These are phyloP conservation scores for Entomyzon cyanotis DNA, from an alignment of 2,113 vertebrate species.

Conservation along the genomic window DNA sequence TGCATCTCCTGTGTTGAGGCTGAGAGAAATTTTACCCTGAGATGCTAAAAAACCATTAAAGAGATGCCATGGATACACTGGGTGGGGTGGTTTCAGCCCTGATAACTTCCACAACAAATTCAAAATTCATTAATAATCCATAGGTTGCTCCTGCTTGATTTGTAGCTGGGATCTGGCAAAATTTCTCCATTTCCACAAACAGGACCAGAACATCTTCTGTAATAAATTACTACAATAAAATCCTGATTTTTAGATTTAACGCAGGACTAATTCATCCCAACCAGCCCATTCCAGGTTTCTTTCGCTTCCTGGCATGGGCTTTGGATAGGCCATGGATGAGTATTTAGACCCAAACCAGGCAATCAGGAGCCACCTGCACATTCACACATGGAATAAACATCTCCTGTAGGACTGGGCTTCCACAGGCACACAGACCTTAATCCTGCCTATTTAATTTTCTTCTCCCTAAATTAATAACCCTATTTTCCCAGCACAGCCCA, in stretches of 20 bases:
- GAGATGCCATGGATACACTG: accelerated
- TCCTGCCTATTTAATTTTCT: not conserved
- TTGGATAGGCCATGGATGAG: not conserved
- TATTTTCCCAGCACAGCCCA: not conserved
- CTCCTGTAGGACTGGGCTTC: no score
- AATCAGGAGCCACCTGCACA: not conserved
- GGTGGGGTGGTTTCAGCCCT: not conserved
- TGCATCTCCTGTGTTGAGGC: not conserved
- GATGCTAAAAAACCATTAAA: not conserved
- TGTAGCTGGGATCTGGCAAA: not conserved
- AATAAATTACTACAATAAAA: not conserved
- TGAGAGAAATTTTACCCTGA: not conserved
- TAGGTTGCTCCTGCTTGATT: not conserved
- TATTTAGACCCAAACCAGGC: not conserved
- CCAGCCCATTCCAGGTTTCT: accelerated
- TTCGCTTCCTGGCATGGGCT: not conserved
- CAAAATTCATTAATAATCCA: not conserved
- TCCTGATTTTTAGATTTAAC: not conserved
- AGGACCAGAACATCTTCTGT: not conserved
- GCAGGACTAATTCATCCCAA: not conserved
- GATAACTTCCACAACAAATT: not conserved
- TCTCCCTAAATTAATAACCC: not conserved
- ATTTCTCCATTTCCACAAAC: not conserved
- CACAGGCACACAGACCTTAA: not conserved
- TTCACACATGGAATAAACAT: not conserved